Conservation (phyloP, 2,888 invertebrate species). For the Drosophila paramelanica region DNA sequence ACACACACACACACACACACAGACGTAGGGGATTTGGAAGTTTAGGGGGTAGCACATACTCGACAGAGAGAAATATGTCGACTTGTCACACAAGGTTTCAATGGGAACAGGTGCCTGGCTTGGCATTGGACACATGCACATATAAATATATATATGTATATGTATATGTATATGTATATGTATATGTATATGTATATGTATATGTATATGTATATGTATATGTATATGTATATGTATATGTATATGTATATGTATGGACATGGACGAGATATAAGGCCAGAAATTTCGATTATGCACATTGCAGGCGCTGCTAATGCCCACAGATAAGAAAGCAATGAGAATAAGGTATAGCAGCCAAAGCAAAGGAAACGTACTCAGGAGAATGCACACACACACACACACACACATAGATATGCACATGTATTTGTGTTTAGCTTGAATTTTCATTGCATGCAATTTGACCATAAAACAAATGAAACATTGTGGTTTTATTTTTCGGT, state of each 20-base stretch:
- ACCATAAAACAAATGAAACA: constrained; percentile 76
- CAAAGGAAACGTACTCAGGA: constrained; percentile 37
- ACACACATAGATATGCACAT: not conserved
- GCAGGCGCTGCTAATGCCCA: constrained; percentile 39
- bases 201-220: not conserved
- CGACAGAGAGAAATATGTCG: constrained; percentile 57
- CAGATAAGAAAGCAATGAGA: constrained; percentile 44
- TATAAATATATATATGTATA: not conserved
- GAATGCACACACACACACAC: not conserved
- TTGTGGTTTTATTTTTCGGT: constrained; percentile 61
- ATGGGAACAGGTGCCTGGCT: constrained; percentile 50
- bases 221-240: not conserved
- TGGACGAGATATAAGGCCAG: constrained; percentile 4
- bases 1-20: not conserved
- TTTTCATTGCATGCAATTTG: constrained; percentile 76
- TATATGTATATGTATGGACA: not conserved
- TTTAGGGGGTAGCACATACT: not conserved
- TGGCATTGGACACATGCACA: constrained; percentile 38
- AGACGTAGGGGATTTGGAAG: not conserved
- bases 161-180: not conserved
- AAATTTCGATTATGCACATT: constrained; percentile 14
- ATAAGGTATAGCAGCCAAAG: constrained; percentile 23
- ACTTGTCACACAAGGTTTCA: constrained; percentile 72
- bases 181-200: not conserved
- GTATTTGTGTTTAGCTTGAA: constrained; percentile 27